A percentile compares a stretch with the other conserved stretches of the same genome.
These are phyloP conservation scores for Malthinus seriepunctatus DNA, from an alignment of 2,888 invertebrate genomes.

Conservation along the genomic window DNA sequence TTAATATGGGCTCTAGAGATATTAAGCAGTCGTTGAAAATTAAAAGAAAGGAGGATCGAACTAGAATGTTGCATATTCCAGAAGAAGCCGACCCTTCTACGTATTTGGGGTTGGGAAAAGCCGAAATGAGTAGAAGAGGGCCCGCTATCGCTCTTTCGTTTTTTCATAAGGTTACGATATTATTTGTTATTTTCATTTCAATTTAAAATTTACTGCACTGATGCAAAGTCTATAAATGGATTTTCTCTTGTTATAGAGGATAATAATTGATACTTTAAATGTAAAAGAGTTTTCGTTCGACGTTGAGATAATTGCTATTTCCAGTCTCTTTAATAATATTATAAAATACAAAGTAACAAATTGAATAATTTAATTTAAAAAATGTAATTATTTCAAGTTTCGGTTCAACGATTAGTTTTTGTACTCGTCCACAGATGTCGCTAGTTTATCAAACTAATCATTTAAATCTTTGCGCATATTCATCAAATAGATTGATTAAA, in stretches of 20 bases:
- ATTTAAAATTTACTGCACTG: no score
- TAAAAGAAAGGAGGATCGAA: conserved; percentile 78
- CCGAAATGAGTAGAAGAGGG: conserved; percentile 77
- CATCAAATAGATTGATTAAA: background rate
- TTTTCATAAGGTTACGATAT: conserved; percentile 71
- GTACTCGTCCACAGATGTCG: background rate
- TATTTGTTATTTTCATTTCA: no score
- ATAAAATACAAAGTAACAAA: background rate
- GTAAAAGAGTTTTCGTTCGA: no score
- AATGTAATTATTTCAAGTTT: background rate
- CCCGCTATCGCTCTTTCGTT: conserved; percentile 72
- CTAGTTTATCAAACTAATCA: background rate
- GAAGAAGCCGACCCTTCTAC: conserved; percentile 80
- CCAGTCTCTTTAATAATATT: background rate
- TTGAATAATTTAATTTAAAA: background rate
- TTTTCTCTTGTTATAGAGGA: no score
- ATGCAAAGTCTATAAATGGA: no score
- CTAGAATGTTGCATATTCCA: conserved; percentile 71
- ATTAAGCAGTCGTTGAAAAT: conserved; percentile 83
- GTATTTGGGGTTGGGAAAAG: conserved; percentile 73
- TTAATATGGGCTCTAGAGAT: conserved; percentile 83
- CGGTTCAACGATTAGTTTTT: background rate
- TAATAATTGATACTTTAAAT: no score
- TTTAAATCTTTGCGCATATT: background rate
- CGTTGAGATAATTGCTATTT: background rate